These are phyloP conservation scores for Hydrozoanthus tunicans DNA, from an alignment of 64 coral and sea anemone genomes.

Conservation along the genomic window DNA sequence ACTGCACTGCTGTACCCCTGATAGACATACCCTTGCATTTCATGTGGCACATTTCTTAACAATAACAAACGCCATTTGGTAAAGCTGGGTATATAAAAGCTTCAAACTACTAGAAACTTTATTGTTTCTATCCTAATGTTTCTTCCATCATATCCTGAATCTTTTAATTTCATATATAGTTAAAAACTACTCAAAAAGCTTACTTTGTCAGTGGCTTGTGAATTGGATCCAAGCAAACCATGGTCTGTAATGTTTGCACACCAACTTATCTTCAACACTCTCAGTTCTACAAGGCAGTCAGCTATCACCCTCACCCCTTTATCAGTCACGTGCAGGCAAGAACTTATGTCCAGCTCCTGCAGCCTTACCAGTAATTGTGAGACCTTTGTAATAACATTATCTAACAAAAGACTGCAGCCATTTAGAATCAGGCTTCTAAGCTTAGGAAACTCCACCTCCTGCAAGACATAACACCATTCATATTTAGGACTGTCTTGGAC, in stretches of 20 bases:
- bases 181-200: not conserved
- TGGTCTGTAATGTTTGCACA: constrained; percentile 86
- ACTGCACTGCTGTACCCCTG: no score
- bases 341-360: constrained; percentile 86
- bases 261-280: constrained; percentile 78
- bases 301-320: constrained; percentile 60
- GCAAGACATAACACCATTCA: not conserved
- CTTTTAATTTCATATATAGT: not conserved
- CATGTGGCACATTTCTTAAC: no score
- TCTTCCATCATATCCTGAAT: no score
- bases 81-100: no score
- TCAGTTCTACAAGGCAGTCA: constrained; percentile 49
- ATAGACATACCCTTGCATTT: no score
- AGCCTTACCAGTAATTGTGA: constrained; percentile 47
- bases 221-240: constrained; percentile 66
- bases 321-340: constrained; percentile 77
- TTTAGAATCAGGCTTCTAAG: constrained; percentile 71
- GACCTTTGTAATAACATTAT: constrained; percentile 58
- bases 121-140: no score
- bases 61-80: no score
- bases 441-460: constrained; percentile 46
- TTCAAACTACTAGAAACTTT: no score
- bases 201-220: not conserved
- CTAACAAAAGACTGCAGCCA: constrained; percentile 70
- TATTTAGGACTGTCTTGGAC: not conserved